Base-by-base conservation (phyloP, 2,797 vertebrate genomes). In the Premnoplex brunnescens region DNA sequence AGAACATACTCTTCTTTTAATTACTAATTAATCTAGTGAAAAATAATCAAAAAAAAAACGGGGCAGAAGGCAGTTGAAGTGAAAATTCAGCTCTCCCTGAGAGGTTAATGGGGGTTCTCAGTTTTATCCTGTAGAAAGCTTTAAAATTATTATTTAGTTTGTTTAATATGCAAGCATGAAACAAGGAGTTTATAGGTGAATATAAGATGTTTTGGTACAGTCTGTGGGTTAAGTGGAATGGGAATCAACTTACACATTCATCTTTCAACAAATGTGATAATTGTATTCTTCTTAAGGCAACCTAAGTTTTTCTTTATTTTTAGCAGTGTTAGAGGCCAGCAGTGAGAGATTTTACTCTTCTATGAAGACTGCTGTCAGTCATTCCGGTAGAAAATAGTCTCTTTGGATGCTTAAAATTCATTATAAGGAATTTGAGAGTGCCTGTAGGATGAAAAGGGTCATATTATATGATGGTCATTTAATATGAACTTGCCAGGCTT, bases 1-100 rank as follows among this genome's bases (percentile, higher is more conserved):
- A 73, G 59, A 83, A 49, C 32, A 79, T 37, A 63, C 51, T 66
- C 19, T 85, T 96, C 7, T 14, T 68, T 97, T 93, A 96, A 94
- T 95, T 94, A 85, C 58, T 88, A 82, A 95, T 93, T 93, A 95
- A 95, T 91, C 64, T 76, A 60, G 54, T 71, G 39, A 55, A 91
- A 95, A 67, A 84, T 89, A 83, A 96, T 89, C 22, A 84, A 84
- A 90, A 58, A 0, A 73, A 94, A 95, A 94, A 36, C 22, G 80
- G 46, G 55, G 23, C 48, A 36, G 55, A 94, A 82, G 48, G 64
- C 20, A 85, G 68, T 62, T 55, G 51, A 79, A 89, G 75, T 49
- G 28, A 89, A 54, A 56, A 64, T 89, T 92, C 43, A 36, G 18
- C 51, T 88, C 62, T 63, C 36, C 14, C 62, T 48, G 55, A 79